A percentile compares a stretch with the other conserved stretches of the same genome.
Conservation (phyloP, 1,140 invertebrate genomes). For the Dolichoris vasculosae region DNA sequence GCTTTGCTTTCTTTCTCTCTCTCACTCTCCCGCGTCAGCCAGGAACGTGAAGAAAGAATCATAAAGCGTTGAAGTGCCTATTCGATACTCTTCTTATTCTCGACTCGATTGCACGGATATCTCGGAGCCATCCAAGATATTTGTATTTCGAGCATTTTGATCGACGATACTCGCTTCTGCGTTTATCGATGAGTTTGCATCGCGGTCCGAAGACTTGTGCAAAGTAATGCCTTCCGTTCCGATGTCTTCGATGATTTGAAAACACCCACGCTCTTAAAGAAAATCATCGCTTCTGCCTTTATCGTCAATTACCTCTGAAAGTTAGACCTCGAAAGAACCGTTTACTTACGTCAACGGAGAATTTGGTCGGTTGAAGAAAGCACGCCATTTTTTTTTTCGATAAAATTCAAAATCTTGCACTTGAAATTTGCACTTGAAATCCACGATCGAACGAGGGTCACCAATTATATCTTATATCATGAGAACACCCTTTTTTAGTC, state of each 20-base stretch:
- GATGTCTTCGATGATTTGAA: no score
- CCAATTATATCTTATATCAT: not conserved
- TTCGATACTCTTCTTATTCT: not conserved
- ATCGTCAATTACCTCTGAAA: no score
- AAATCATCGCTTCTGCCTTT: no score
- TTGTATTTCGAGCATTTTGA: not conserved
- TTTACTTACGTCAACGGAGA: no score
- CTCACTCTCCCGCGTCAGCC: not conserved
- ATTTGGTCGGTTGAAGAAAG: no score
- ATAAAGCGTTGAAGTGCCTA: not conserved
- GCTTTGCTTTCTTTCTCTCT: constrained; percentile 9
- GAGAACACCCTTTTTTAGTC: not conserved
- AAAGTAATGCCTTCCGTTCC: not conserved
- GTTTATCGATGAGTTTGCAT: not conserved
- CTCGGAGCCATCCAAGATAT: not conserved
- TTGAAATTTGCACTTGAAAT: no score
- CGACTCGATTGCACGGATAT: no score
- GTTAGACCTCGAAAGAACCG: no score
- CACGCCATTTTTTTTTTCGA: no score
- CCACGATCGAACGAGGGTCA: no score
- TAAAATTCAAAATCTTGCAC: no score
- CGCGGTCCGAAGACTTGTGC: not conserved
- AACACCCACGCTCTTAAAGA: no score
- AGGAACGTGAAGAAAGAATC: constrained; percentile 11
- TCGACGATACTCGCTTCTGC: not conserved